These are phyloP conservation scores for Parauchenoglanis ngamensis DNA, from an alignment of 2,797 vertebrate species.

Conservation along the genomic window DNA sequence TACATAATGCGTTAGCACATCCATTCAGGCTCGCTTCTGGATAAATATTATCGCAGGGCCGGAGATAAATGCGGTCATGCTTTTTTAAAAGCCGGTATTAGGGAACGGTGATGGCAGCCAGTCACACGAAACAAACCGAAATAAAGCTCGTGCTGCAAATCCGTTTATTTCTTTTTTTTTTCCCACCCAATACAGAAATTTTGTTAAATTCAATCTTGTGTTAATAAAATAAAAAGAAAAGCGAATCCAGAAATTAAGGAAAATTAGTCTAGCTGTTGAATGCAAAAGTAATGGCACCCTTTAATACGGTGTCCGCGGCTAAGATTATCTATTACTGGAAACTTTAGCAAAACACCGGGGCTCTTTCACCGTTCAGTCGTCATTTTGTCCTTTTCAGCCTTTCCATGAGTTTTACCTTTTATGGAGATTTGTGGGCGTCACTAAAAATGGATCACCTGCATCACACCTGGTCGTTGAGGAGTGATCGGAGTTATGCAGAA, in stretches of 20 bases:
- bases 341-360: not conserved
- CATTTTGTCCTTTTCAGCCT: not conserved
- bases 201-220: not conserved
- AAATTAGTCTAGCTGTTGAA: not conserved
- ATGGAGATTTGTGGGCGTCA: not conserved
- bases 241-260: not conserved
- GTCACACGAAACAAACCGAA: not conserved
- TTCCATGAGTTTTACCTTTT: not conserved
- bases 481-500: not conserved
- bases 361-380: not conserved
- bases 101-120: not conserved
- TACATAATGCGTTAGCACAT: constrained; percentile 1
- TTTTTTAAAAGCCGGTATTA: not conserved
- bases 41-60: not conserved
- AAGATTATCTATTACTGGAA: not conserved
- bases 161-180: not conserved
- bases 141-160: not conserved
- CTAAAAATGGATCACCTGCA: not conserved
- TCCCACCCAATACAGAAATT: not conserved
- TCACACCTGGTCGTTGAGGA: not conserved
- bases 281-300: not conserved
- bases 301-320: not conserved
- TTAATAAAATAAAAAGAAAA: not conserved
- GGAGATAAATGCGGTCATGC: not conserved
- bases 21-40: not conserved